A percentile compares a stretch with the other conserved stretches of the same genome.
phyloP scores from a whole-genome alignment of 2,888 invertebrate genomes.

The Busseola fusca region DNA sequence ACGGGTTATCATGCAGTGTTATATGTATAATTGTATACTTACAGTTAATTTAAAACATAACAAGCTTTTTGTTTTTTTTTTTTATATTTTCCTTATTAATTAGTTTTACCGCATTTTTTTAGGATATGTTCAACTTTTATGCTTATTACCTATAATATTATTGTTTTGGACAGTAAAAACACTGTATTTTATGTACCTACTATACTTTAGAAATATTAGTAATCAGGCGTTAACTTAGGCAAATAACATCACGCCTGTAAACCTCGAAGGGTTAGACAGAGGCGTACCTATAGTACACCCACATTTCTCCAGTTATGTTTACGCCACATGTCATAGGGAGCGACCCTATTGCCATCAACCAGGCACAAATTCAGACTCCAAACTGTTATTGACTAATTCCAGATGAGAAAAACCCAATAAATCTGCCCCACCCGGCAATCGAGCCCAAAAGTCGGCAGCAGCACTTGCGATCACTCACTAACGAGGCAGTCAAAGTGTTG shows the following conservation, averaged over 20 bases:
- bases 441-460: neutral
- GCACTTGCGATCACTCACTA: neutral
- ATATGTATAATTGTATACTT: neutral
- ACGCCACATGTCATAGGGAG: neutral
- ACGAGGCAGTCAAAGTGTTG: neutral
- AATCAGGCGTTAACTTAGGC: neutral
- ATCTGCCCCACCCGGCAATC: neutral
- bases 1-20: conserved; percentile 53
- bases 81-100: conserved; percentile 17
- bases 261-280: neutral
- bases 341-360: neutral
- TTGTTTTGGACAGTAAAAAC: neutral
- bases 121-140: neutral
- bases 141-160: neutral
- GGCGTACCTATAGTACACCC: neutral
- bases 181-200: neutral
- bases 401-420: neutral
- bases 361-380: neutral
- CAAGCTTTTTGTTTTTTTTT: conserved; percentile 25
- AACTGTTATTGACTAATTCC: neutral
- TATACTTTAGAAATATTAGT: neutral
- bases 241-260: neutral
- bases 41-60: conserved; percentile 20
- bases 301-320: neutral
- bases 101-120: conserved; percentile 20